These are phyloP conservation scores for Epirrita christyi DNA, from an alignment of 2,888 invertebrate species.

Conservation along the genomic window DNA sequence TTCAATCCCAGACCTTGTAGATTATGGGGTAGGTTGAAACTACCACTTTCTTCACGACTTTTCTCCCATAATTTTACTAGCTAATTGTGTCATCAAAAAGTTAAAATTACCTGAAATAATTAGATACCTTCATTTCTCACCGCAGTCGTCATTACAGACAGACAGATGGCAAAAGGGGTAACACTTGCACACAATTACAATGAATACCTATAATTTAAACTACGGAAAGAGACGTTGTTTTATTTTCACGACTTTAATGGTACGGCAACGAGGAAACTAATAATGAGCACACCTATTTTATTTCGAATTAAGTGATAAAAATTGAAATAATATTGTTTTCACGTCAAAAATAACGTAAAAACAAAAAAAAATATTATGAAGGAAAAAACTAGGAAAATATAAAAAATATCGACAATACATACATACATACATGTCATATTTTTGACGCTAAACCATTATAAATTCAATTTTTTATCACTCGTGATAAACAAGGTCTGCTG, in stretches of 20 bases:
- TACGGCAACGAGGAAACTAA: not conserved
- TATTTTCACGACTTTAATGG: constrained; percentile 25
- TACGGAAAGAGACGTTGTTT: constrained; percentile 30
- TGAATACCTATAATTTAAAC: constrained; percentile 54
- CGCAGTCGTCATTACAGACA: constrained; percentile 51
- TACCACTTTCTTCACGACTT: not conserved
- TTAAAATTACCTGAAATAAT: constrained; percentile 14
- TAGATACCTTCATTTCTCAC: constrained; percentile 41
- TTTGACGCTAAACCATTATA: too few species aligned
- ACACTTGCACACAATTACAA: constrained; percentile 48
- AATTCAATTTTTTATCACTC: too few species aligned
- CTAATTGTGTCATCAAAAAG: constrained; percentile 21
- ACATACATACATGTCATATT: too few species aligned
- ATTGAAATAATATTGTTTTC: too few species aligned
- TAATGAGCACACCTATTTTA: constrained; percentile 5
- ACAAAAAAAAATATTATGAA: too few species aligned
- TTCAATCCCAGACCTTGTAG: too few species aligned
- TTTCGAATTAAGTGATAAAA: too few species aligned
- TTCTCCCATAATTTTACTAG: not conserved
- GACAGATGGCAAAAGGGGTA: constrained; percentile 60
- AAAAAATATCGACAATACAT: too few species aligned
- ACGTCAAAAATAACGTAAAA: too few species aligned
- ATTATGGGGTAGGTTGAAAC: not conserved
- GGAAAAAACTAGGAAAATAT: too few species aligned
- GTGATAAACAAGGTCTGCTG: too few species aligned